Evolutionary conservation across 1,140 invertebrate genomes (phyloP).

Genomic region (Drosophila pseudoobscura): DNA sequence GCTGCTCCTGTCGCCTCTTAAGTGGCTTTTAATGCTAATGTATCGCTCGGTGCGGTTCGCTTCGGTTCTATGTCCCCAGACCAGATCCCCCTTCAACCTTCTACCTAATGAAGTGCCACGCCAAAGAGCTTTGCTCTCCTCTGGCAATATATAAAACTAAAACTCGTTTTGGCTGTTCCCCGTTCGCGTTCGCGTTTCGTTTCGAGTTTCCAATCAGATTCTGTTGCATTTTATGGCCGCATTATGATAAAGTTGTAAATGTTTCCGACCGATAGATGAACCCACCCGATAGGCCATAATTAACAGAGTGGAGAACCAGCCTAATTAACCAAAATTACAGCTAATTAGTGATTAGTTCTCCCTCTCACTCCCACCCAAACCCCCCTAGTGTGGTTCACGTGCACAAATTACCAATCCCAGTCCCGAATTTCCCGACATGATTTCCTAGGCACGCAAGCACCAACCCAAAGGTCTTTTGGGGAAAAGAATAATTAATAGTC

Average conservation of each 20-base stretch:
- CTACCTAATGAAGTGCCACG: conserved; percentile 57
- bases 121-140: conserved; percentile 36
- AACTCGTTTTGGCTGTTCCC: conserved; percentile 28
- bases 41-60: conserved; percentile 34
- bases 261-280: conserved; percentile 38
- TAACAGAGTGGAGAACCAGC: conserved; percentile 26
- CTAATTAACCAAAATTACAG: conserved; percentile 53
- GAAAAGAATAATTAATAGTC: background rate
- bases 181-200: conserved; percentile 1
- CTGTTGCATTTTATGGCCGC: conserved; percentile 52
- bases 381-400: conserved; percentile 12
- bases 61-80: conserved; percentile 24
- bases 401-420: conserved; percentile 34
- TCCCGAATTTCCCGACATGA: conserved; percentile 13
- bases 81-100: conserved; percentile 2
- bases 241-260: conserved; percentile 80
- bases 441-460: conserved; percentile 53
- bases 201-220: conserved; percentile 50
- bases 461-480: background rate
- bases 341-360: conserved; percentile 60
- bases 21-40: conserved; percentile 81
- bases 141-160: conserved; percentile 1
- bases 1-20: conserved; percentile 62
- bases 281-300: conserved; percentile 12
- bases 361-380: background rate